Evolutionary conservation across 2,113 vertebrate species (phyloP).

Genomic region (Laticauda laticaudata): DNA sequence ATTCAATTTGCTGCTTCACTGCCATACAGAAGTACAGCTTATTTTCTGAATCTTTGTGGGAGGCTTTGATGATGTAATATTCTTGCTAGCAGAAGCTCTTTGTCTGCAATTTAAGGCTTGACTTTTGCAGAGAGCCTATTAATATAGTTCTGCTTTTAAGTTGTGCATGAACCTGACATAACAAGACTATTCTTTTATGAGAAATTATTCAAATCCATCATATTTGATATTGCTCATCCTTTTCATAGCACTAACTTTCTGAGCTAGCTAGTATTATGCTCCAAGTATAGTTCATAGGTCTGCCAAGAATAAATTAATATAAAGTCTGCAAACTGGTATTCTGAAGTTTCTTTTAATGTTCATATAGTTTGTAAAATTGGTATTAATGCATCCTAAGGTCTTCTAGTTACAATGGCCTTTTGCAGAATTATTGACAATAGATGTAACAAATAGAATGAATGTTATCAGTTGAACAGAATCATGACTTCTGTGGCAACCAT

Average conservation of each 20-base stretch:
- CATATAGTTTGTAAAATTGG: background rate
- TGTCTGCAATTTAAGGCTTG: conserved; percentile 59
- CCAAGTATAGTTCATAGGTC: background rate
- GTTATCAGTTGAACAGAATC: background rate
- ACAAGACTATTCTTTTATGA: conserved; percentile 34
- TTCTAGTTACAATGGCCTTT: conserved; percentile 42
- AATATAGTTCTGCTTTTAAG: conserved; percentile 31
- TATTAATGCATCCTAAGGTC: background rate
- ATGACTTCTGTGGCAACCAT: background rate
- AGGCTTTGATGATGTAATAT: conserved; percentile 52
- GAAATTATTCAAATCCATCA: conserved; percentile 36
- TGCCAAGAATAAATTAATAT: conserved; percentile 26
- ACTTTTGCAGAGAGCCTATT: conserved; percentile 48
- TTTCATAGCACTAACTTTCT: conserved; percentile 29
- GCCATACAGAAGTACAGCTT: conserved; percentile 64
- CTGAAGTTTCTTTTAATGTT: conserved; percentile 56
- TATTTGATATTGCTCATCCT: conserved; percentile 21
- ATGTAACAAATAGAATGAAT: conserved; percentile 20
- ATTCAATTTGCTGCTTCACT: conserved; percentile 87
- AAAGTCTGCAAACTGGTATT: conserved; percentile 37
- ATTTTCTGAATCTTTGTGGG: conserved; percentile 57
- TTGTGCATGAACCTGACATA: conserved; percentile 27
- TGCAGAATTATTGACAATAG: conserved; percentile 26
- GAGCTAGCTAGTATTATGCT: conserved; percentile 37
- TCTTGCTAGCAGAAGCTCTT: conserved; percentile 50